Evolutionary conservation across 2,888 invertebrate species (phyloP).

Genomic region (Malthinus seriepunctatus): DNA sequence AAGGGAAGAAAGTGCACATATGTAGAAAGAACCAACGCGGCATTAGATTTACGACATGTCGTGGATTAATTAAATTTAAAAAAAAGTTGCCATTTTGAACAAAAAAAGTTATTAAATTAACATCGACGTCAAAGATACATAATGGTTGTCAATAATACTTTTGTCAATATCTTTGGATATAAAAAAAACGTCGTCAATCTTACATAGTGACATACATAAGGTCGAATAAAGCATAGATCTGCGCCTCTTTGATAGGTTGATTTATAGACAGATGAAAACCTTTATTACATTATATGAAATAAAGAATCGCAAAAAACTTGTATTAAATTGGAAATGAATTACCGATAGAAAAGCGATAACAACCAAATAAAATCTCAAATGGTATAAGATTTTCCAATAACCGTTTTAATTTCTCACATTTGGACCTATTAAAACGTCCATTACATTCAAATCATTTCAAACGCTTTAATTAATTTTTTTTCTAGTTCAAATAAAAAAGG

Average conservation of each 20-base stretch:
- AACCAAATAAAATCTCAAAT: constrained; percentile 10
- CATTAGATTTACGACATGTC: too few species aligned
- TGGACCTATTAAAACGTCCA: neutral
- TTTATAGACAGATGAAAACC: constrained; percentile 31
- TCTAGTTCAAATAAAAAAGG: neutral
- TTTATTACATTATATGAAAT: constrained; percentile 26
- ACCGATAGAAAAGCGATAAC: constrained; percentile 13
- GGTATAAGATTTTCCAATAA: neutral
- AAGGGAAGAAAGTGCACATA: too few species aligned
- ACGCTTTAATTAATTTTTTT: neutral
- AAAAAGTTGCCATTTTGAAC: too few species aligned
- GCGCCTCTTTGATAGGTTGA: constrained; percentile 24
- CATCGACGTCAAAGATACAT: too few species aligned
- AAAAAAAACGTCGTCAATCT: constrained; percentile 26
- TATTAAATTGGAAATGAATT: constrained; percentile 16
- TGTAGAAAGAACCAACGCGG: too few species aligned
- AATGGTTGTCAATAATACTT: too few species aligned
- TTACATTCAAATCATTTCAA: neutral
- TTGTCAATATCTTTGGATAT: too few species aligned
- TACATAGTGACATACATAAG: constrained; percentile 23
- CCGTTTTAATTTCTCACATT: neutral
- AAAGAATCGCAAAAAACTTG: constrained; percentile 19
- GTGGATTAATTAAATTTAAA: too few species aligned
- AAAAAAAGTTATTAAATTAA: neutral
- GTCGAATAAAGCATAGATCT: constrained; percentile 19